Base-by-base conservation (phyloP, 2,113 vertebrate genomes). In the Bagarius yarrelli region DNA sequence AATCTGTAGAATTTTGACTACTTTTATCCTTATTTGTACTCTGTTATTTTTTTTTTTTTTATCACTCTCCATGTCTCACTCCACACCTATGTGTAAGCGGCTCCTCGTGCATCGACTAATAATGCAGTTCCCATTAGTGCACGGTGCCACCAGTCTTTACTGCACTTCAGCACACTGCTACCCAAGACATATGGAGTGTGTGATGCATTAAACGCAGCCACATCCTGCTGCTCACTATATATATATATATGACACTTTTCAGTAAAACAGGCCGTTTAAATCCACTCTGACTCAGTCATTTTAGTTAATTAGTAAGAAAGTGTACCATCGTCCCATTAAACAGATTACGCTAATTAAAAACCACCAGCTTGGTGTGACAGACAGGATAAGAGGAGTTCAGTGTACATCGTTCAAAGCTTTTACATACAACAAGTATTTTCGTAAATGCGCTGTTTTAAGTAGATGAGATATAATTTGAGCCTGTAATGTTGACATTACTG, bases 141-240 rank as follows among this genome's bases (percentile, higher is more conserved):
- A 16, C 30, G 18, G 61, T 56, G 56, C 64, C 77, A 69, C 69
- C 36, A 83, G 73, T 83, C 69, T 78, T 85, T 78, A 69, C 74
- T 78, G 30, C 50, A 36, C 76, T 74, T 81, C 82, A 78, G 53
- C 55, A 75, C 53, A 55, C 71, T 30, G 74, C 73, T 34, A 77
- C 74, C n/a, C 36, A n/a, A 78, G 67, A 82, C 84, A 81, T 78
- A 79, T 81, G 84, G 81, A 83, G 74, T 75, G 61, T 79, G 70
- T 56, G 60, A 70, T 5, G 72, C 82, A 27, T 56, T 53, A 81
- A 70, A 79, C 60, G 47, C 40, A 4, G 66, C 74, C 78, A 16
- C 23, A 72, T 67, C 64, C 34, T 8, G 15, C 71, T 34, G 77
- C 81, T 78, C 57, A 73, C 73, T 55, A 74, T 74, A 81, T 27